These are phyloP conservation scores for Falcaria lacertinaria DNA, from an alignment of 2,888 invertebrate genomes.

Conservation along the genomic window DNA sequence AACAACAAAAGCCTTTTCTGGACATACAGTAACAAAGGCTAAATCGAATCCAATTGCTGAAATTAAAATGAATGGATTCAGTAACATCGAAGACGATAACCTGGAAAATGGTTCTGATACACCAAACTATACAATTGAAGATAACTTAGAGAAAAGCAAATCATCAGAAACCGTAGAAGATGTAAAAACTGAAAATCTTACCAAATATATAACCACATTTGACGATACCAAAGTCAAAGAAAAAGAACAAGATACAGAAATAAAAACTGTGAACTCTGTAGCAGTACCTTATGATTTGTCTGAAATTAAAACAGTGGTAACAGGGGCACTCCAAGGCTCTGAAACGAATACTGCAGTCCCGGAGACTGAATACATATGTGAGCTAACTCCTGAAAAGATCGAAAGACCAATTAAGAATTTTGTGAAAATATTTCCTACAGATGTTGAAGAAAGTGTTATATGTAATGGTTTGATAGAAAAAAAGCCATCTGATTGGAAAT, in stretches of 20 bases:
- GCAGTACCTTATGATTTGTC: no score
- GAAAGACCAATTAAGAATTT: background rate
- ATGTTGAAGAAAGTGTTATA: background rate
- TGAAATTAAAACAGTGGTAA: no score
- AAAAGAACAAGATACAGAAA: no score
- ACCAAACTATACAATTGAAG: background rate
- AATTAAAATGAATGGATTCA: background rate
- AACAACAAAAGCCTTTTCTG: background rate
- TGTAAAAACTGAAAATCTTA: slow-evolving; percentile 4
- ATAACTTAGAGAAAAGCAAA: slow-evolving; percentile 3
- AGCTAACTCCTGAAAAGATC: background rate
- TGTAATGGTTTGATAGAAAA: background rate
- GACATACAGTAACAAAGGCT: background rate
- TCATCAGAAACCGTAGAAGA: background rate
- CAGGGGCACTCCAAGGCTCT: no score
- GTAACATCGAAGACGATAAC: background rate
- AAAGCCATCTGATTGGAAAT: background rate
- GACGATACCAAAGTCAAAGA: background rate
- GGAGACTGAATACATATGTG: no score
- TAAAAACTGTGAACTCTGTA: no score
- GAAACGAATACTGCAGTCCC: no score
- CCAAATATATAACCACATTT: background rate
- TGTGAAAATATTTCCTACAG: background rate
- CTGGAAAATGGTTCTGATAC: background rate
- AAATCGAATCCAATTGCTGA: background rate